Base-by-base conservation (phyloP, 2,113 vertebrate genomes). In the Mustela nigripes region DNA sequence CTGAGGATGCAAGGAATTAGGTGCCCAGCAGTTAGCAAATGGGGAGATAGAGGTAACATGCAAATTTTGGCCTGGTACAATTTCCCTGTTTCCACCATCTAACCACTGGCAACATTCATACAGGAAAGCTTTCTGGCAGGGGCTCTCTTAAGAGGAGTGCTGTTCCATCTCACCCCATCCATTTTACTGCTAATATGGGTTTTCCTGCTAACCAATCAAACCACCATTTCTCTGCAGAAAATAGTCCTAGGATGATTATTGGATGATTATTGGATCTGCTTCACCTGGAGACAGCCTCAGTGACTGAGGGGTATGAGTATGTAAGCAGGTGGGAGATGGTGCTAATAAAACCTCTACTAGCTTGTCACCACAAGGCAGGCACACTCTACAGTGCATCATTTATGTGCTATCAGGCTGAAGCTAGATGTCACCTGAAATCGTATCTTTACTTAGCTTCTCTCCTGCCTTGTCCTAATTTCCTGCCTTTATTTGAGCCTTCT, bases 401-500 rank as follows among this genome's bases (percentile, higher is more conserved):
- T 86, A 2, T 36, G 28, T 5, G 15, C 5, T 15, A 82, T 39
- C 21, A 53, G 24, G 42, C 4, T 80, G 50, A 83, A 76, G 78
- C 4, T 10, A 39, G n/a, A 45, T 7, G 8, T 28, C 11, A 50
- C 36, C 9, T 33, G 24, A 97, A 96, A 87, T 63, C 36, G 73
- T 9, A 58, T 60, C 56, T 94, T 87, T 15, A 67, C 16, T 50
- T 78, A 36, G 48, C 36, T 56, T 79, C 36, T 76, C 31, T 45
- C 18, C 2, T 91, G 39, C 60, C 24, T 67, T 82, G 80, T 65
- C 50, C 60, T 71, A 83, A 91, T 63, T 81, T 67, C 67, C 74
- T 48, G 31, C 62, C 26, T 96, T 94, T 24, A 50, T 76, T 65
- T 84, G 80, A 88, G 16, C 16, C 36, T 92, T 74, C 76, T 33